phyloP scores from a whole-genome alignment of 2,113 vertebrate species.

The Pachypanchax playfairii region DNA sequence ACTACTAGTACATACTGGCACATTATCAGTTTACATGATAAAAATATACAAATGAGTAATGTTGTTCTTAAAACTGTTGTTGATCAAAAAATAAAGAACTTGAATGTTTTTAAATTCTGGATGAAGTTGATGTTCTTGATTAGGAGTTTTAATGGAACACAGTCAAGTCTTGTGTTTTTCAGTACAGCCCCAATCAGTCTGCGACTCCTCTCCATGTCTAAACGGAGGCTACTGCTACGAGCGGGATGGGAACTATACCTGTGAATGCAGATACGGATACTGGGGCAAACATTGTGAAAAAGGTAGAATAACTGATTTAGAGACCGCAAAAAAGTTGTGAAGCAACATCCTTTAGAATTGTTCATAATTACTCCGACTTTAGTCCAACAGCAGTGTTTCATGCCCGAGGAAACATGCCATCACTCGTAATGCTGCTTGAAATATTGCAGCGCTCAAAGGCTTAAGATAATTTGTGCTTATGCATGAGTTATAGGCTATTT shows the following conservation, averaged over 20 bases:
- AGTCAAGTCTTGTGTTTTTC: slow-evolving; percentile 80
- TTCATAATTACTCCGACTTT: slow-evolving; percentile 25
- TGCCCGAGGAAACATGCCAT: slow-evolving; percentile 52
- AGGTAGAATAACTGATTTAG: slow-evolving; percentile 77
- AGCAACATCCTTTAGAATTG: slow-evolving; percentile 8
- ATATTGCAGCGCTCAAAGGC: slow-evolving; percentile 51
- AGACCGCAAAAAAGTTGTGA: neutral
- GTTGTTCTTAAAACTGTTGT: slow-evolving; percentile 14
- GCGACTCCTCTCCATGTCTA: slow-evolving; percentile 95
- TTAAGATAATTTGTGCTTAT: slow-evolving; percentile 51
- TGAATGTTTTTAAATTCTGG: slow-evolving; percentile 30
- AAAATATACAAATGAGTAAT: slow-evolving; percentile 37
- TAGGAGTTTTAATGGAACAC: slow-evolving; percentile 63
- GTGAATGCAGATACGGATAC: slow-evolving; percentile 90
- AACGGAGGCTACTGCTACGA: slow-evolving; percentile 93
- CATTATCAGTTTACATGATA: slow-evolving; percentile 23
- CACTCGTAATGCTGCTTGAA: slow-evolving; percentile 49
- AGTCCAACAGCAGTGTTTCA: slow-evolving; percentile 30
- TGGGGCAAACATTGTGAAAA: slow-evolving; percentile 91
- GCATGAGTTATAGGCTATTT: slow-evolving; percentile 45
- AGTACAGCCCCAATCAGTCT: slow-evolving; percentile 91
- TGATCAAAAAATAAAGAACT: slow-evolving; percentile 9
- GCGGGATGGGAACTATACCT: slow-evolving; percentile 86
- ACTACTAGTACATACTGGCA: too few relatives aligned
- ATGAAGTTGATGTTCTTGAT: slow-evolving; percentile 13